Evolutionary conservation across 1,140 invertebrate species (phyloP), one percentile per base, ranked within the genome.

Genomic region (Gonatopus flavifemur): DNA sequence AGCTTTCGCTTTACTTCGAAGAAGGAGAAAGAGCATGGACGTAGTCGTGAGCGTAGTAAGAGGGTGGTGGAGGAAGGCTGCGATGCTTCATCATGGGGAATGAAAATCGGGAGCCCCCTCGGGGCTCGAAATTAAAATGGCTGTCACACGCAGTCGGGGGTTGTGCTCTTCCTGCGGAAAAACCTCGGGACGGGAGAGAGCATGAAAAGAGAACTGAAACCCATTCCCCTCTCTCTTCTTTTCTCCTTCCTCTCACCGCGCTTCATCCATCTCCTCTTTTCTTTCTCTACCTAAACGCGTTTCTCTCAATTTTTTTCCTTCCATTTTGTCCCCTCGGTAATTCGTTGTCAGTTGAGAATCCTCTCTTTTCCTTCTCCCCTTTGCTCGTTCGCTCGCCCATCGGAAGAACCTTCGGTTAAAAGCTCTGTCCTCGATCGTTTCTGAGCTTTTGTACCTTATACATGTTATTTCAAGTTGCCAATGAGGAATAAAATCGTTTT

Each of bases 71-170:
- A 22, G 24, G 15, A 30, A 47, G 46, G 55, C 44, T 39, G 54
- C 52, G 54, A 61, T 58, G 57, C 55, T 59, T 53, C 62, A 66
- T 67, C 61, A 59, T 40, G 51, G 57, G 59, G 56, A 68, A 71
- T 64, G 60, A 66, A 64, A 70, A 70, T 67, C 63, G 55, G 53
- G 52, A 44, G 49, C 58, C 59, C 59, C 55, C 49, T 53, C 41
- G 58, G 59, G 59, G 58, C 58, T 60, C 39, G 58, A 58, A 62
- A 62, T 62, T 60, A 62, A 62, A 62, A 62, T 62, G 59, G 59
- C 57, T 62, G 58, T 62, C 59, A 62, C 59, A 62, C 59, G 59
- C 59, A 62, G 59, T 54, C 58, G 42, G 58, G 59, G 59, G 59
- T 60, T 60, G 59, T 62, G 59, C 59, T 62, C 58, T 60, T 60